Conservation (phyloP, 2,113 vertebrate species). For the Setophaga petechia region DNA sequence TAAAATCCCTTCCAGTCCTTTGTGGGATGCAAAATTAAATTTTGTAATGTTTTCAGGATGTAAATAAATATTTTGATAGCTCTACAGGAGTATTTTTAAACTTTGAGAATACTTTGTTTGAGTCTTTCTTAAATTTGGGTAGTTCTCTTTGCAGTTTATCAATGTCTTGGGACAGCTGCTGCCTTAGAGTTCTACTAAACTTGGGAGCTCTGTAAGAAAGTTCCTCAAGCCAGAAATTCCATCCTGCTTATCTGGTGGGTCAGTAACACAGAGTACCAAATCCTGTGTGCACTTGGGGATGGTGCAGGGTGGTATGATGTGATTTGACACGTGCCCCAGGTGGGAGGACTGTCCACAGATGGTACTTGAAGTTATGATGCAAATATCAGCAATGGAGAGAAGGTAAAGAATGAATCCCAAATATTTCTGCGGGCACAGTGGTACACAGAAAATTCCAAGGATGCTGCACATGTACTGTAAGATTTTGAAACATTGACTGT, state of each 20-base stretch:
- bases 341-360: neutral
- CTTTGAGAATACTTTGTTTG: neutral
- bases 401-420: neutral
- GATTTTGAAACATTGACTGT: neutral
- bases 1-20: neutral
- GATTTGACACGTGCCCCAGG: neutral
- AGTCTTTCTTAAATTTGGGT: neutral
- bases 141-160: neutral
- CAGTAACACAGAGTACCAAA: neutral
- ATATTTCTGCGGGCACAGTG: neutral
- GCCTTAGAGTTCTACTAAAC: neutral
- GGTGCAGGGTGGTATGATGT: neutral
- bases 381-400: neutral
- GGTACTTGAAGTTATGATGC: neutral
- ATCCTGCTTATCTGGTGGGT: neutral
- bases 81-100: neutral
- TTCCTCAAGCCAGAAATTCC: neutral
- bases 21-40: neutral
- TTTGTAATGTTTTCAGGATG: neutral
- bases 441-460: neutral
- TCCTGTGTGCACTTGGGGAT: neutral
- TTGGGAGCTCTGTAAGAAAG: neutral
- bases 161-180: neutral
- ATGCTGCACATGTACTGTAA: neutral
- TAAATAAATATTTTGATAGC: conserved; percentile 50